Percentiles rank a stretch among this genome's conserved stretches.
phyloP scores from a whole-genome alignment of 2,113 vertebrate genomes.

The Phylloscopus trochilus region DNA sequence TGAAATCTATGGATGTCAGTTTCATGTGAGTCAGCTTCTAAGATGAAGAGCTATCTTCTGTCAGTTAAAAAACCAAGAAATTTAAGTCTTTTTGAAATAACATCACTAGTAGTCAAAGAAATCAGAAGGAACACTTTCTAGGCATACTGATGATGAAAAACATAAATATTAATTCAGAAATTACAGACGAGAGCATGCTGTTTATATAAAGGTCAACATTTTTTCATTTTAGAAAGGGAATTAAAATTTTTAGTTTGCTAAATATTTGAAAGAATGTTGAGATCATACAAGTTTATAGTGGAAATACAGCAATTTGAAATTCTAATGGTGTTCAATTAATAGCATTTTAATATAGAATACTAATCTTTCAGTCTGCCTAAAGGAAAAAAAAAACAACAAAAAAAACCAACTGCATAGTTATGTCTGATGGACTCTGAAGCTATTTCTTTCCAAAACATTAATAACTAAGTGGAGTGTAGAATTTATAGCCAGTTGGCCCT shows the following conservation, averaged over 20 bases:
- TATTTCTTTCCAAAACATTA: background rate
- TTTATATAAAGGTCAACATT: background rate
- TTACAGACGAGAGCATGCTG: fast-evolving
- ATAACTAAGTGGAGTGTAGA: background rate
- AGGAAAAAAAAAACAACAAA: background rate
- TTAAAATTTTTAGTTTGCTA: background rate
- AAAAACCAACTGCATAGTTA: background rate
- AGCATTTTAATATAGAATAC: background rate
- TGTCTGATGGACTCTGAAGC: background rate
- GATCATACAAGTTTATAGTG: background rate
- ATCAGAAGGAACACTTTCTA: background rate
- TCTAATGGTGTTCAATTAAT: background rate
- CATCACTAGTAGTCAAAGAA: background rate
- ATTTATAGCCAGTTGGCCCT: background rate
- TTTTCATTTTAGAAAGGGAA: background rate
- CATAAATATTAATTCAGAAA: background rate
- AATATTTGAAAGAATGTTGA: background rate
- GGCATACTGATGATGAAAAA: background rate
- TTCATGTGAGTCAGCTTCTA: background rate
- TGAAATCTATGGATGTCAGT: background rate
- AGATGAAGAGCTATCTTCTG: background rate
- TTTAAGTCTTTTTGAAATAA: background rate
- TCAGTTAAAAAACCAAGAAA: background rate
- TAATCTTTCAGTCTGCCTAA: background rate
- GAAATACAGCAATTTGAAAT: background rate